phyloP scores from a whole-genome alignment of 1,140 invertebrate genomes.

The Drosophila aff. region DNA sequence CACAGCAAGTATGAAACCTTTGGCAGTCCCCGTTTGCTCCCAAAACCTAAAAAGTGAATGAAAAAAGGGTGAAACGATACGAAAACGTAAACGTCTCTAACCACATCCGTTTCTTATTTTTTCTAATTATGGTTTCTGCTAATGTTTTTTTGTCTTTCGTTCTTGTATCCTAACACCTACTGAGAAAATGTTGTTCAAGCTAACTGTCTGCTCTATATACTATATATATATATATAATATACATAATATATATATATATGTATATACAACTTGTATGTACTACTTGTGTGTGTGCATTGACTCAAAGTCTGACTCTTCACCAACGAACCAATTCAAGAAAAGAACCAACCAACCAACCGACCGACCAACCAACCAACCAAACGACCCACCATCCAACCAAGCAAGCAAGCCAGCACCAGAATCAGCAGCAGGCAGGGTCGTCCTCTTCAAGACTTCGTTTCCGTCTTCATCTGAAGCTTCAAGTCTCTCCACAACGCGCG shows the following conservation, averaged over 20 bases:
- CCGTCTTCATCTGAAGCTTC: slow-evolving; percentile 23
- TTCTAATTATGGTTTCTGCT: slow-evolving; percentile 43
- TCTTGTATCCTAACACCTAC: slow-evolving; percentile 26
- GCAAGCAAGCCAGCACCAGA: slow-evolving; percentile 33
- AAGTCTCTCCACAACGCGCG: slow-evolving; percentile 21
- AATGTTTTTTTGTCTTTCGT: slow-evolving; percentile 24
- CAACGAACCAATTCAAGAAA: slow-evolving; percentile 28
- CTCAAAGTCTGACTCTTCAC: slow-evolving; percentile 26
- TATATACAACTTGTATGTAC: neutral
- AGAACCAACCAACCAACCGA: slow-evolving; percentile 39
- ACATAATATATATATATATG: slow-evolving; percentile 13
- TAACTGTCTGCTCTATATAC: slow-evolving; percentile 37
- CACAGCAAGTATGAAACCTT: slow-evolving; percentile 55
- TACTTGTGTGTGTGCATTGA: slow-evolving; percentile 24
- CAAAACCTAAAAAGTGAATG: neutral
- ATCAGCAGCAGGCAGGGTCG: slow-evolving; percentile 40
- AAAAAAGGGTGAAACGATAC: slow-evolving; percentile 1
- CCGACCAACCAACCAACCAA: slow-evolving; percentile 32
- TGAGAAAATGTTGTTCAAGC: slow-evolving; percentile 48
- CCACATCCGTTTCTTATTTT: slow-evolving; percentile 34
- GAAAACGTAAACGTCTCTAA: slow-evolving; percentile 28
- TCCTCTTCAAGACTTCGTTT: slow-evolving; percentile 42
- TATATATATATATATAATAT: slow-evolving; percentile 16
- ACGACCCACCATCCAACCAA: slow-evolving; percentile 31
- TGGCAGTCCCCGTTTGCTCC: slow-evolving; percentile 17